Evolutionary conservation across 2,113 vertebrate genomes (phyloP).

Genomic region (Nipponia nippon): DNA sequence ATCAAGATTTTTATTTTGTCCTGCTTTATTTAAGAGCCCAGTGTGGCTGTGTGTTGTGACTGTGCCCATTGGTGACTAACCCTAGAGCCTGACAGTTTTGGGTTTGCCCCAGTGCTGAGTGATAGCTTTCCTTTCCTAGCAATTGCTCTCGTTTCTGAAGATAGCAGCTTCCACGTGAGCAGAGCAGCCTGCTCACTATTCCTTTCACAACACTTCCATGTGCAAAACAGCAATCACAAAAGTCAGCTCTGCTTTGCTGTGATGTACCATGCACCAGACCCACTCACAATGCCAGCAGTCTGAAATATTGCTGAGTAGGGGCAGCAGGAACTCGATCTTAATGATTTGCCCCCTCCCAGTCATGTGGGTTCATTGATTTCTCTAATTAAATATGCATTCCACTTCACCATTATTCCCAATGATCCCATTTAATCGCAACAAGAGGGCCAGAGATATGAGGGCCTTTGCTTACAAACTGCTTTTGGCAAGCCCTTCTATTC

Average conservation of each 20-base stretch:
- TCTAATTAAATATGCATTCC: slow-evolving; percentile 36
- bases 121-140: not conserved
- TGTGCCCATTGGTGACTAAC: not conserved
- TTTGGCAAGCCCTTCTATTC: not conserved
- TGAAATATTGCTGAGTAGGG: not conserved
- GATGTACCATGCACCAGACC: not conserved
- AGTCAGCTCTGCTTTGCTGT: not conserved
- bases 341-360: not conserved
- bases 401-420: slow-evolving; percentile 17
- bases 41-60: not conserved
- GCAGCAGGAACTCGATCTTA: not conserved
- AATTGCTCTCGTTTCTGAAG: not conserved
- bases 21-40: not conserved
- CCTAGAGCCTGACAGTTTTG: rapidly evolving
- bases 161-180: not conserved
- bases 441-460: not conserved
- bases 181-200: not conserved
- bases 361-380: slow-evolving; percentile 22
- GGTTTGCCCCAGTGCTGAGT: not conserved
- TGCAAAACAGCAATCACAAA: not conserved
- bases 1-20: not conserved
- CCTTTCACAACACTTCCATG: not conserved
- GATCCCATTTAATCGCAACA: not conserved
- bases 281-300: rapidly evolving
- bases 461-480: not conserved